Evolutionary conservation across 1,140 invertebrate species (phyloP).

Genomic region (Heliconius himera): DNA sequence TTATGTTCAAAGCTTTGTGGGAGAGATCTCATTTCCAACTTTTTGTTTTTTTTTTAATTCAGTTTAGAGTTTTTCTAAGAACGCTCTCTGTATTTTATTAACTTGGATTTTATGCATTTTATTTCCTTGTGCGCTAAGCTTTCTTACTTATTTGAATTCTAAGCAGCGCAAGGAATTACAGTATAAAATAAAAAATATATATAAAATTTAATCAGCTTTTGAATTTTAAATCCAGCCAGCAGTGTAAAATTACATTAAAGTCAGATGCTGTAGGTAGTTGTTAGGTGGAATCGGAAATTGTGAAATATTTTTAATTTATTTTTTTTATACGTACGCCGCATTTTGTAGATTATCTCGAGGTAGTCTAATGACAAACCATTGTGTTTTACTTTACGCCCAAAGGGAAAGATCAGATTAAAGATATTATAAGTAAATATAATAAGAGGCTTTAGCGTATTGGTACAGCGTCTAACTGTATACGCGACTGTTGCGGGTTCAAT

Average conservation of each 20-base stretch:
- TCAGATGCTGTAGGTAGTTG: not conserved
- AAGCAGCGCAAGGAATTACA: not conserved
- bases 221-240: not conserved
- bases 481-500: too few species aligned
- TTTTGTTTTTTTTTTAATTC: slow-evolving; percentile 15
- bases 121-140: slow-evolving; percentile 8
- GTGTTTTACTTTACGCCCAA: not conserved
- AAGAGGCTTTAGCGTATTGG: too few species aligned
- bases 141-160: not conserved
- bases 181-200: not conserved
- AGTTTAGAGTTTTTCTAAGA: slow-evolving; percentile 26
- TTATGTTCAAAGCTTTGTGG: slow-evolving; percentile 33
- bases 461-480: too few species aligned
- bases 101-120: slow-evolving; percentile 12
- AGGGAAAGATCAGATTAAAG: too few species aligned
- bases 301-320: not conserved
- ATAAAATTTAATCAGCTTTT: not conserved
- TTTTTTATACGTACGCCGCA: not conserved
- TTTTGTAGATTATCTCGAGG: too few species aligned
- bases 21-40: slow-evolving; percentile 11
- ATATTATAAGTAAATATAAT: too few species aligned
- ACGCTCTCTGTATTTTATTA: slow-evolving; percentile 17
- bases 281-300: not conserved
- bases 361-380: not conserved
- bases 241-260: not conserved